Evolutionary conservation across 2,113 vertebrate genomes (phyloP), one percentile per base, ranked within the genome.

Genomic region (Aegotheles bennettii): DNA sequence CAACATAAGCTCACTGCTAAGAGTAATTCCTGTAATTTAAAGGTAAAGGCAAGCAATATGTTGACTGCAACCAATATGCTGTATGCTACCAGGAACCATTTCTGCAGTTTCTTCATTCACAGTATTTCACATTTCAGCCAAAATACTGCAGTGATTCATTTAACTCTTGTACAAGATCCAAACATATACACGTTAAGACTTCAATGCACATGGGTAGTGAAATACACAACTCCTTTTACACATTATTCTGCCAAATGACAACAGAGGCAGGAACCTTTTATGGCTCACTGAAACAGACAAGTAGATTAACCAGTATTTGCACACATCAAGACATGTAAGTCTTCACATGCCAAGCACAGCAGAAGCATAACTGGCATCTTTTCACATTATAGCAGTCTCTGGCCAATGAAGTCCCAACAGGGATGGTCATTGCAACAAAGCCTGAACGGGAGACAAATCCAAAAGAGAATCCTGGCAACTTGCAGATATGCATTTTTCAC

Each of bases 91-190:
- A 81, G 83, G 45, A 93, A 84, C 7, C 31, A 54, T 79, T 95
- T 90, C 92, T 93, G 80, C 82, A 87, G 59, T 38, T 87, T 89
- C 94, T 93, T 87, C 80, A 82, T 85, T 97, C 94, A 97, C 92
- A 96, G 16, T 94, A 91, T 94, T 91, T 96, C 94, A 83, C 63
- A 47, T 68, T 67, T 42, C 50, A 96, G 95, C 94, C 75, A 92
- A 60, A 64, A 57, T 31, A 57, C 84, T 35, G 54, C 28, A 87
- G 90, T 3, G 35, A 71, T 57, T 93, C 83, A 86, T 59, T 90
- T 94, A 81, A 85, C 64, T 89, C 70, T 77, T 69, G 61, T 89
- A 84, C 57, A 35, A 77, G 64, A 87, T 74, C 76, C 87, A 89
- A 85, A 81, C 56, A 47, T 11, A 47, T 13, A 64, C 24, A 74